A percentile compares a stretch with the other conserved stretches of the same genome.
phyloP scores from a whole-genome alignment of 2,113 vertebrate species.

The Probosciger aterrimus region DNA sequence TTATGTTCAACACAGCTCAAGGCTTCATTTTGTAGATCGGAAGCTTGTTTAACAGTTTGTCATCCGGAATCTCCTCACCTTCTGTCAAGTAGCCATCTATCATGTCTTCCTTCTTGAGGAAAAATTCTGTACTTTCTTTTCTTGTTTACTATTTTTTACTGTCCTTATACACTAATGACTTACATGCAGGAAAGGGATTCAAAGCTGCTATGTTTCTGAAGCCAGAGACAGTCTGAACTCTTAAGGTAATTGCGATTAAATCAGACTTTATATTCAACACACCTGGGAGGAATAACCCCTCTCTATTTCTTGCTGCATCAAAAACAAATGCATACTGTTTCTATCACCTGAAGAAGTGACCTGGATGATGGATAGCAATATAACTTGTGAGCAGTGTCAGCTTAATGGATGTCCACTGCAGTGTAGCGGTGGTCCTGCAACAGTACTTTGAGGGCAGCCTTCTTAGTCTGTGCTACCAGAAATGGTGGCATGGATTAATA shows the following conservation, averaged over 20 bases:
- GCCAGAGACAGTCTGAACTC: neutral
- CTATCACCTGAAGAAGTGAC: neutral
- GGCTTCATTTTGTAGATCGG: neutral
- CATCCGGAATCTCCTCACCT: neutral
- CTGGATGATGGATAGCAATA: neutral
- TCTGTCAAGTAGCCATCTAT: neutral
- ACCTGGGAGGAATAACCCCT: neutral
- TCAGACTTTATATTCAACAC: neutral
- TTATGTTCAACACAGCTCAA: neutral
- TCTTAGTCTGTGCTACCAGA: neutral
- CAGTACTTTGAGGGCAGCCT: neutral
- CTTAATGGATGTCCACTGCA: neutral
- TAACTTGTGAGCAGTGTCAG: neutral
- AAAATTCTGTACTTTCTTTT: neutral
- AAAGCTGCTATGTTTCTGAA: neutral
- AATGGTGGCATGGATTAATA: neutral
- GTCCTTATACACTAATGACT: neutral
- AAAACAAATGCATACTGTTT: neutral
- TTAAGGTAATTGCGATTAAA: neutral
- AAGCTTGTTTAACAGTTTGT: slow-evolving; percentile 6
- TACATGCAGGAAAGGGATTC: neutral
- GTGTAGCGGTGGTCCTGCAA: neutral
- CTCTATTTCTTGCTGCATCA: neutral
- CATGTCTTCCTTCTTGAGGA: neutral
- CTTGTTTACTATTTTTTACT: neutral